Evolutionary conservation across 2,888 invertebrate species (phyloP).

Genomic region (Platerodrilus igneus): DNA sequence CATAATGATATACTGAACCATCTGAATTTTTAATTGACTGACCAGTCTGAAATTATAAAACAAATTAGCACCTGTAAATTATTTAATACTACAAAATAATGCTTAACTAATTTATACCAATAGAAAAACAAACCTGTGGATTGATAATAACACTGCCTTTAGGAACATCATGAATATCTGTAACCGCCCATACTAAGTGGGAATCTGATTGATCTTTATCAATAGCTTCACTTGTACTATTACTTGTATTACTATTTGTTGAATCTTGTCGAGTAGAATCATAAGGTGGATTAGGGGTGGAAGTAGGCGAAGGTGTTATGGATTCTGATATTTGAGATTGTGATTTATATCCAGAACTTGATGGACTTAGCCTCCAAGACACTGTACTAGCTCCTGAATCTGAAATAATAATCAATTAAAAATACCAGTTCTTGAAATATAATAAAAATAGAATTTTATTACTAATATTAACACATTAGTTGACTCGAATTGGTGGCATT

Average conservation of each 20-base stretch:
- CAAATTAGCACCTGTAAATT: not conserved
- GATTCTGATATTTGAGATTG: slow-evolving; percentile 70
- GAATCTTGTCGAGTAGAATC: slow-evolving; percentile 34
- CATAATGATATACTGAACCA: slow-evolving; percentile 71
- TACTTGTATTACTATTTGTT: slow-evolving; percentile 28
- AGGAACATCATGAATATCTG: slow-evolving; percentile 79
- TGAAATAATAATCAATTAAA: too few relatives aligned
- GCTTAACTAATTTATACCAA: slow-evolving; percentile 2
- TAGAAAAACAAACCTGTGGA: slow-evolving; percentile 56
- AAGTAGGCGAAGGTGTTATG: slow-evolving; percentile 73
- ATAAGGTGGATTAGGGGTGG: slow-evolving; percentile 42
- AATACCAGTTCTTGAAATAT: too few relatives aligned
- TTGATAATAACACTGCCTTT: slow-evolving; percentile 85
- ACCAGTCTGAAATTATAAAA: slow-evolving; percentile 55
- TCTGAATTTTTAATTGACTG: slow-evolving; percentile 72
- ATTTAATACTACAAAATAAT: slow-evolving; percentile 6
- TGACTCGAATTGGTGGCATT: not conserved
- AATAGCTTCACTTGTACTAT: slow-evolving; percentile 32
- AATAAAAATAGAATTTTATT: too few relatives aligned
- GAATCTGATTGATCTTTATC: slow-evolving; percentile 39
- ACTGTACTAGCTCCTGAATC: slow-evolving; percentile 58
- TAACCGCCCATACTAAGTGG: slow-evolving; percentile 80
- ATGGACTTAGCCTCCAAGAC: slow-evolving; percentile 67
- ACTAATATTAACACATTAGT: not conserved
- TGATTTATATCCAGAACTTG: slow-evolving; percentile 73